phyloP scores from a whole-genome alignment of 1,140 invertebrate species.

The Streblospio benedicti region DNA sequence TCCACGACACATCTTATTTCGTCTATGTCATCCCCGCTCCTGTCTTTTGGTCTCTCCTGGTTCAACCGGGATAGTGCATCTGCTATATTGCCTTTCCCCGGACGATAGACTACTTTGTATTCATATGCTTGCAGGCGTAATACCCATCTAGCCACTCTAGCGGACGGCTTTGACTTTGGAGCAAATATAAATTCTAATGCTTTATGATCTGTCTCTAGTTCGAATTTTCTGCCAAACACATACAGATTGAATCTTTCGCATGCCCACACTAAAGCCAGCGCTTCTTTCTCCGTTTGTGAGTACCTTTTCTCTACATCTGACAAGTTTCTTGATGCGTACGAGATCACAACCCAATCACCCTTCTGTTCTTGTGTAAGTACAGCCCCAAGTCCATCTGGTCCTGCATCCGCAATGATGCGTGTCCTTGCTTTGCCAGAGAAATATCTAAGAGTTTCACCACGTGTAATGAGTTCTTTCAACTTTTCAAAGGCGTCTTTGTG shows the following conservation, averaged over 20 bases:
- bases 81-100: no score
- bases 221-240: neutral
- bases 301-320: conserved; percentile 10
- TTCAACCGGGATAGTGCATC: no score
- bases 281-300: conserved; percentile 11
- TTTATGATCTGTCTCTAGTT: neutral
- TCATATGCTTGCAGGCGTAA: neutral
- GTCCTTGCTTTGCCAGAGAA: neutral
- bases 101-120: neutral
- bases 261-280: neutral
- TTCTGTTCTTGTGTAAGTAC: conserved; percentile 2
- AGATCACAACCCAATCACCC: neutral
- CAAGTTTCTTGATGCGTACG: neutral
- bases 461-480: neutral
- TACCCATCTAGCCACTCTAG: neutral
- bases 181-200: neutral
- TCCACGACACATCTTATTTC: no score
- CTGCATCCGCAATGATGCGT: conserved; percentile 5
- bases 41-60: no score
- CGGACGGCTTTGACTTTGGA: neutral
- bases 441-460: neutral
- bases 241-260: neutral
- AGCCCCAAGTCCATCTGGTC: neutral
- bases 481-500: neutral
- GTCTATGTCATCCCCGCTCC: no score